Conservation (phyloP, 2,888 invertebrate species). For the Tetanocera ferruginea region DNA sequence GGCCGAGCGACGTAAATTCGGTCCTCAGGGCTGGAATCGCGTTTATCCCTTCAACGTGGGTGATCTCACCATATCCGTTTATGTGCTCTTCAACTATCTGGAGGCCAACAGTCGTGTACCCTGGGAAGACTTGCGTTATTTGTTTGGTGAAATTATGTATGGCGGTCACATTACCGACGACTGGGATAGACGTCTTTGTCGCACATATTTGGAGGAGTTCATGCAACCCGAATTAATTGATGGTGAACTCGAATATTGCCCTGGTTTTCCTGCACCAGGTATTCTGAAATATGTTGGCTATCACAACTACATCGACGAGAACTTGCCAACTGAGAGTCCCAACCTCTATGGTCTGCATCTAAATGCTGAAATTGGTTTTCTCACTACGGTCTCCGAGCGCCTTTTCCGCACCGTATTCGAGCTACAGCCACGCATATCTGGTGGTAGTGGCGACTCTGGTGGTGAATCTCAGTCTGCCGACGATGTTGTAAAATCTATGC, state of each 20-base stretch:
- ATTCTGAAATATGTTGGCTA: slow-evolving; percentile 90
- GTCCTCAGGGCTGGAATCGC: slow-evolving; percentile 71
- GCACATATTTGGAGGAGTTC: slow-evolving; percentile 87
- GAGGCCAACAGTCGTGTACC: slow-evolving; percentile 90
- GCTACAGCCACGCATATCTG: slow-evolving; percentile 88
- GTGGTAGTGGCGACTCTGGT: slow-evolving; percentile 76
- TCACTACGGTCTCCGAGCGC: slow-evolving; percentile 87
- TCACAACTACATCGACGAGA: slow-evolving; percentile 89
- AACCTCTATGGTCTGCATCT: slow-evolving; percentile 92
- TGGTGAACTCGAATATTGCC: slow-evolving; percentile 85
- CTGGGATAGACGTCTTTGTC: slow-evolving; percentile 91
- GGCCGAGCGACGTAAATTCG: slow-evolving; percentile 90
- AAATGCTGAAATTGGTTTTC: slow-evolving; percentile 94
- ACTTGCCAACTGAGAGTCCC: slow-evolving; percentile 89
- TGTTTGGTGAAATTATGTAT: slow-evolving; percentile 98
- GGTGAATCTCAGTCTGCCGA: slow-evolving; percentile 79
- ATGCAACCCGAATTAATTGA: slow-evolving; percentile 90
- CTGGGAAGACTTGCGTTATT: slow-evolving; percentile 93
- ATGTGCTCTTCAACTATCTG: slow-evolving; percentile 90
- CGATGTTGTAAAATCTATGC: slow-evolving; percentile 76
- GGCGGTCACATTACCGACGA: slow-evolving; percentile 98
- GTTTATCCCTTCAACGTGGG: slow-evolving; percentile 85
- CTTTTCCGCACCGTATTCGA: slow-evolving; percentile 89
- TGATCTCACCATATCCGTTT: slow-evolving; percentile 92
- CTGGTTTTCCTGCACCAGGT: slow-evolving; percentile 88